phyloP scores from a whole-genome alignment of 2,113 vertebrate species.

The Sceloporus undulatus region DNA sequence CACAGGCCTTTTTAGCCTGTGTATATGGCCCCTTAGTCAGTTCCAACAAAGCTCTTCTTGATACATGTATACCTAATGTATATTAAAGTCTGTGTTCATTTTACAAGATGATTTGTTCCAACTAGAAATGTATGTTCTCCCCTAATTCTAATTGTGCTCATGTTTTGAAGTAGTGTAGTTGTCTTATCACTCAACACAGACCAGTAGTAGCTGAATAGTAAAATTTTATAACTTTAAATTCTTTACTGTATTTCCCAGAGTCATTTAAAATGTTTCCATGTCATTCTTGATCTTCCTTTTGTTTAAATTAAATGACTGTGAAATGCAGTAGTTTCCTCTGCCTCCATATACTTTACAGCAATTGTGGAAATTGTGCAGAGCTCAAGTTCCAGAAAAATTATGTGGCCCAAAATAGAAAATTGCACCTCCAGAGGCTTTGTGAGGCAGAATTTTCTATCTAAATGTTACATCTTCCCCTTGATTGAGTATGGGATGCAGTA shows the following conservation, averaged over 20 bases:
- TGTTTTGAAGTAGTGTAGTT: background rate
- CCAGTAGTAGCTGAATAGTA: background rate
- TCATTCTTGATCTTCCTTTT: background rate
- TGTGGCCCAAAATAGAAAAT: no score
- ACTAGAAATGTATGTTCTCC: background rate
- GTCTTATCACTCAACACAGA: background rate
- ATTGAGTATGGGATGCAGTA: no score
- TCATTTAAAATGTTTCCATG: background rate
- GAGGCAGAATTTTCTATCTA: no score
- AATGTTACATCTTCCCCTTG: no score
- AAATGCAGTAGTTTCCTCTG: background rate
- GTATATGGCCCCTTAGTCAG: no score
- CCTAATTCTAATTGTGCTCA: constrained; percentile 8
- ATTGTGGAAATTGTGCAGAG: no score
- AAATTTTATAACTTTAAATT: background rate
- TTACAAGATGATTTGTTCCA: background rate
- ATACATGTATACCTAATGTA: background rate
- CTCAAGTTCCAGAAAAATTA: no score
- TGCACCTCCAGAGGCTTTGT: no score
- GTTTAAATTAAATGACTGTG: background rate
- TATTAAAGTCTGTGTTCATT: background rate
- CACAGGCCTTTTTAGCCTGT: no score
- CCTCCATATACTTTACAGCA: background rate
- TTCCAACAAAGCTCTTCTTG: background rate
- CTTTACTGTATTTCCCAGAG: background rate